Evolutionary conservation across 2,113 vertebrate species (phyloP).

Genomic region (Gadus chalcogrammus): DNA sequence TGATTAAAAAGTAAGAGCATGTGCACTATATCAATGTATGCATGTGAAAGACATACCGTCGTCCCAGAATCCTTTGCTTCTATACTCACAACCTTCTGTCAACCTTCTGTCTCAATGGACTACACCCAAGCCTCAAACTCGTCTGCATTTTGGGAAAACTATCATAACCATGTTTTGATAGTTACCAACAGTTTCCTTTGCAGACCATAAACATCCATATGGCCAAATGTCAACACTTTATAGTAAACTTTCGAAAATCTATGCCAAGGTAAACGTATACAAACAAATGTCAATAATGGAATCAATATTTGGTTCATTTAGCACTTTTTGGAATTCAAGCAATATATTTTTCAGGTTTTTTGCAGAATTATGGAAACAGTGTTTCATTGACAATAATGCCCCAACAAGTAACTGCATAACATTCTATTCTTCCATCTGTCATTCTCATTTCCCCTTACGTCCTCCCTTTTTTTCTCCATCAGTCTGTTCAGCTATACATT

Average conservation of each 20-base stretch:
- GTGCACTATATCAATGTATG: constrained; percentile 37
- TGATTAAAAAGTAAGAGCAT: constrained; percentile 36
- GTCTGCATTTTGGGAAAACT: not conserved
- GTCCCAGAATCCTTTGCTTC: constrained; percentile 11
- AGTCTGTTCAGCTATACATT: constrained; percentile 53
- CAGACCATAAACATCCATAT: too few species aligned
- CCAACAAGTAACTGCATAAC: constrained; percentile 10
- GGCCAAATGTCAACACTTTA: too few species aligned
- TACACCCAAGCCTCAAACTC: too few species aligned
- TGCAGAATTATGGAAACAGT: constrained; percentile 30
- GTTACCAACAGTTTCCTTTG: too few species aligned
- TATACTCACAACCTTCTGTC: constrained; percentile 40
- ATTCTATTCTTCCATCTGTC: constrained; percentile 1
- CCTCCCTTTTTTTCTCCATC: constrained; percentile 17
- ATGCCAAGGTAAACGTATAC: not conserved
- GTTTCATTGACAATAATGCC: constrained; percentile 29
- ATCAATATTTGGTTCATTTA: constrained; percentile 30
- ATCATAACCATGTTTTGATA: not conserved
- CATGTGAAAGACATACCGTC: constrained; percentile 44
- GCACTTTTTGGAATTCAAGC: constrained; percentile 1
- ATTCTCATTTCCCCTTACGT: not conserved
- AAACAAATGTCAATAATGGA: constrained; percentile 14
- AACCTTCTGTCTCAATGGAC: constrained; percentile 3
- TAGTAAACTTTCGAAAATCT: constrained; percentile 14
- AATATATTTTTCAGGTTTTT: constrained; percentile 8